Base-by-base conservation (phyloP, 2,888 invertebrate genomes). In the Polylopha cassiicola region DNA sequence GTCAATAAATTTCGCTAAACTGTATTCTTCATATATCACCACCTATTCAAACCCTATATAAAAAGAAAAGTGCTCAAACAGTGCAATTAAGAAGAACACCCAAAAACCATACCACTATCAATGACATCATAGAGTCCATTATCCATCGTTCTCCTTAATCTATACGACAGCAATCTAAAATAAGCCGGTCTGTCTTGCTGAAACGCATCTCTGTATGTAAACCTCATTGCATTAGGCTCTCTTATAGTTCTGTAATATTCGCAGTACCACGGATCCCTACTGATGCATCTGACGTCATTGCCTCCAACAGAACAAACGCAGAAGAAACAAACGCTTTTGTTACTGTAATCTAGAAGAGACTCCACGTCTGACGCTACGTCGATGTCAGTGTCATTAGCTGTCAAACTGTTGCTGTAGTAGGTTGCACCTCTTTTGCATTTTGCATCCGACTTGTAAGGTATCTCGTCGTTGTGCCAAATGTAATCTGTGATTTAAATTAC, bases 381-480 rank as follows among this genome's bases (percentile, higher is more conserved):
- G 2, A 81, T 64, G 36, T 69, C 66, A 0, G 76, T 75, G 14
- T 70, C 57, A 15, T 72, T 73, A 0, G 76, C 72, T 0, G 43
- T 59, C 1, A 56, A 4, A 26, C 65, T 65, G 57, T 78, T 80
- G 37, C 65, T 73, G 61, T 84, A 84, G 61, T 74, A 84, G 1
- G 78, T 71, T 4, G 51, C 54, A 0, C 71, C 72, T 8, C 82
- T 63, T 13, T 38, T 55, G 48, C 82, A 84, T 11, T 55, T 63
- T 0, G 76, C 70, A 2, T 55, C 55, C 1, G 67, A 18, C 0
- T 61, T 51, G 55, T 77, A 78, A 0, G 82, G 81, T 5, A 84
- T 77, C 48, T 84, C 82, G 46, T 76, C 79, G 52, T 73, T 65
- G 58, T 81, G 79, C 79, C 79, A 82, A 30, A 82, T 51, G 50